Percentiles rank a stretch among this genome's conserved stretches.
phyloP scores from a whole-genome alignment of 2,113 vertebrate species.

The Rhea pennata region DNA sequence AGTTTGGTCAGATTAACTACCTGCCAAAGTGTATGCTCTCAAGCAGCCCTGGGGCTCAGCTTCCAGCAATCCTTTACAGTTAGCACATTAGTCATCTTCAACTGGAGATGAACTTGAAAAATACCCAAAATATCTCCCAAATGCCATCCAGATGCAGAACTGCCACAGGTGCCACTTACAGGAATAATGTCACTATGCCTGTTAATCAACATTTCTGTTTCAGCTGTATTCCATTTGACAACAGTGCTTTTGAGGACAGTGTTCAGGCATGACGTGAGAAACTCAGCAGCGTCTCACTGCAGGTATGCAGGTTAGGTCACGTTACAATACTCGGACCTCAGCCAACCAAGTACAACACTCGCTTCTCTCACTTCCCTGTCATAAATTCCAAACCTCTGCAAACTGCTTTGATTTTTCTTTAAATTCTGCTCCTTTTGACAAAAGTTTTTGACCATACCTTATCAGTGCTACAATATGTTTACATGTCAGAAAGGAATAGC shows the following conservation, averaged over 20 bases:
- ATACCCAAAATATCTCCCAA: not conserved
- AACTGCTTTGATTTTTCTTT: not conserved
- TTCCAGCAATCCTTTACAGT: conserved; percentile 35
- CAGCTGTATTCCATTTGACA: conserved; percentile 25
- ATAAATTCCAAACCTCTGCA: not conserved
- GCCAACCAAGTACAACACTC: not conserved
- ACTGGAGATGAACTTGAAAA: conserved; percentile 26
- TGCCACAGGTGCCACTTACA: conserved; percentile 2
- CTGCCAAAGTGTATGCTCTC: conserved; percentile 5
- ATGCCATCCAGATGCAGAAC: conserved; percentile 19
- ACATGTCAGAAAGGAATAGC: not conserved
- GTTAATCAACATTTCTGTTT: conserved; percentile 30
- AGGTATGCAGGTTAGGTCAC: not conserved
- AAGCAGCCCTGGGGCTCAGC: not conserved
- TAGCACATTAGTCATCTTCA: conserved; percentile 35
- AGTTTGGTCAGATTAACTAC: conserved; percentile 39
- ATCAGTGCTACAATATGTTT: not conserved
- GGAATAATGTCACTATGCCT: conserved; percentile 7
- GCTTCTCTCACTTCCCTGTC: not conserved
- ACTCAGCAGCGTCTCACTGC: not conserved
- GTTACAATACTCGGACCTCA: not conserved
- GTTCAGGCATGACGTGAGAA: conserved; percentile 15
- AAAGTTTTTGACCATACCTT: not conserved
- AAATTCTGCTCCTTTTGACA: not conserved
- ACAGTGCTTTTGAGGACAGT: not conserved